A percentile compares a stretch with the other conserved stretches of the same genome.
Evolutionary conservation across 2,797 vertebrate genomes (phyloP).

Genomic region (Tarsius wallacei): DNA sequence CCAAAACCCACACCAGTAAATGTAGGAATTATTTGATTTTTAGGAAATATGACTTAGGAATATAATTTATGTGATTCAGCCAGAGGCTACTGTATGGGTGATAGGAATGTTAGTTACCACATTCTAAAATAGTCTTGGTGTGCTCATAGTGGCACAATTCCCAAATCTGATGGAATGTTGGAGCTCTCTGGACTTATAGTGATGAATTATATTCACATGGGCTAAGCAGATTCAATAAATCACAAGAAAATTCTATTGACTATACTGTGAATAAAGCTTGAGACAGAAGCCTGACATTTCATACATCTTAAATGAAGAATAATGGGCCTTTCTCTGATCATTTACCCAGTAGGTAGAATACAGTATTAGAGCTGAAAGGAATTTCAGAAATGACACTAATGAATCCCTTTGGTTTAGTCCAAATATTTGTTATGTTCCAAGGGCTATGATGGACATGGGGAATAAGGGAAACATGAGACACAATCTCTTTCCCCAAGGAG

Average conservation of each 20-base stretch:
- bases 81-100: not conserved
- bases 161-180: not conserved
- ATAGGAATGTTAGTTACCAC: not conserved
- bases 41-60: not conserved
- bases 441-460: not conserved
- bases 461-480: not conserved
- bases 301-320: conserved; percentile 70
- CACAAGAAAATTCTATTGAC: conserved; percentile 53
- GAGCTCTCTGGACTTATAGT: not conserved
- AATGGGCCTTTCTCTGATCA: conserved; percentile 68
- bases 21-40: not conserved
- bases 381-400: conserved; percentile 53
- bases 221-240: conserved; percentile 52
- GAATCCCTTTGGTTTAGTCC: conserved; percentile 17
- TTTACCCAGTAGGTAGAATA: conserved; percentile 48
- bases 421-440: not conserved
- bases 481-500: not conserved
- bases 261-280: not conserved
- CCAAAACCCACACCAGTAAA: not conserved
- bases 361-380: conserved; percentile 32
- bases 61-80: not conserved
- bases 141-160: not conserved
- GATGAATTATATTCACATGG: conserved; percentile 20
- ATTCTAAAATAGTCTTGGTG: not conserved
- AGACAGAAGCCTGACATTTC: conserved; percentile 14